Conservation (phyloP, 1,140 invertebrate genomes). For the Proctacanthus coquilletti region DNA sequence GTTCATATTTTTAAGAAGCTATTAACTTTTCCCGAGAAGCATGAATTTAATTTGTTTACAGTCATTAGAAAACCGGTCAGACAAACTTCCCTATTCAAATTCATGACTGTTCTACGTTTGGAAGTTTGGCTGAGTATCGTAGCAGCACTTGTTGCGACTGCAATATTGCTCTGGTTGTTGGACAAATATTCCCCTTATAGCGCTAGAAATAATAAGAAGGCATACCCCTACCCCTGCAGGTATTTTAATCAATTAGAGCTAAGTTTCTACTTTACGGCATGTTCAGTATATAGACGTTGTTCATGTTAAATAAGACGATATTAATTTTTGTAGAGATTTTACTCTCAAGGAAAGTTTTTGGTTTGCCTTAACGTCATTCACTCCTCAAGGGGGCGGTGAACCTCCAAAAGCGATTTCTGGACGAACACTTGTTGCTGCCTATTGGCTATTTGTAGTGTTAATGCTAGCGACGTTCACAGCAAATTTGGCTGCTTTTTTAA, state of each 20-base stretch:
- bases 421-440: constrained; percentile 71
- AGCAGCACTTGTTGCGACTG: constrained; percentile 63
- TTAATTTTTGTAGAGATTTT: constrained; percentile 49
- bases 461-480: constrained; percentile 94
- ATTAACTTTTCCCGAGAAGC: constrained; percentile 3
- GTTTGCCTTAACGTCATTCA: constrained; percentile 85
- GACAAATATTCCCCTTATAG: constrained; percentile 83
- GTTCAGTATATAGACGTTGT: too few relatives aligned
- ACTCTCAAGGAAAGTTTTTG: constrained; percentile 83
- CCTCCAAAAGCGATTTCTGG: constrained; percentile 72
- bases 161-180: constrained; percentile 73
- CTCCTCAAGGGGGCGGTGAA: constrained; percentile 78
- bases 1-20: too few relatives aligned
- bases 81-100: constrained; percentile 76
- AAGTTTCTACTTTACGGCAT: too few relatives aligned
- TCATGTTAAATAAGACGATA: too few relatives aligned
- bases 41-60: constrained; percentile 29
- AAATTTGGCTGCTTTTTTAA: constrained; percentile 91
- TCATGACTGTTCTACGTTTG: constrained; percentile 73
- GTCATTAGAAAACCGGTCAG: constrained; percentile 70
- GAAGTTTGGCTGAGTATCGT: constrained; percentile 84
- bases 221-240: constrained; percentile 70
- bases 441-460: constrained; percentile 84
- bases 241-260: constrained; percentile 19
- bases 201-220: constrained; percentile 63